These are phyloP conservation scores for Cyclargus thomasi DNA, from an alignment of 1,140 invertebrate genomes.

Conservation along the genomic window DNA sequence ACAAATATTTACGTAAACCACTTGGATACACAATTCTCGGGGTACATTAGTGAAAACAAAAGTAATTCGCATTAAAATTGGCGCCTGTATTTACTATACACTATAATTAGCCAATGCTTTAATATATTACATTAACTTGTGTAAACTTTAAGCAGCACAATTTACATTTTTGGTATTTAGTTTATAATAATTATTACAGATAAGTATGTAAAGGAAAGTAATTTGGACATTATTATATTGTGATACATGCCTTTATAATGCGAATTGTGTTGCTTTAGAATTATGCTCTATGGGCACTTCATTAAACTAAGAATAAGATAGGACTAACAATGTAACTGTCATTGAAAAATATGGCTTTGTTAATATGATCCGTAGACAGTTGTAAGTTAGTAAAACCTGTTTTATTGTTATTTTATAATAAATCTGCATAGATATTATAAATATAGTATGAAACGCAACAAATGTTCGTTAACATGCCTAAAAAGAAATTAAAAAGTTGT, in stretches of 20 bases:
- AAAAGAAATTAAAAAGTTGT: background rate
- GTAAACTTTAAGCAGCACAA: background rate
- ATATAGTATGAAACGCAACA: background rate
- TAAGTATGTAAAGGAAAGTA: background rate
- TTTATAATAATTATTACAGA: no score
- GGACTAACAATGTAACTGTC: no score
- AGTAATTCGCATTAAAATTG: no score
- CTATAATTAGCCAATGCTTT: background rate
- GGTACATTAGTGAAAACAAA: no score
- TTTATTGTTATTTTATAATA: no score
- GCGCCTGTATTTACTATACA: no score
- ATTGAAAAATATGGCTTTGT: no score
- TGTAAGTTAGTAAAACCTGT: background rate
- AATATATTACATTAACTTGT: background rate
- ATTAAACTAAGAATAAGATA: no score
- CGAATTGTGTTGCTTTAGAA: background rate
- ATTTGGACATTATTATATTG: background rate
- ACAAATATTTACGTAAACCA: no score
- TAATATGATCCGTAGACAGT: no score
- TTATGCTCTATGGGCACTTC: no score
- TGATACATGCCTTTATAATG: background rate
- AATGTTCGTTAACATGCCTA: constrained; percentile 3
- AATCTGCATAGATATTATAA: background rate
- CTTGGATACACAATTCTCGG: no score
- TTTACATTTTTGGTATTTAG: background rate